Evolutionary conservation across 2,888 invertebrate species (phyloP), one percentile per base, ranked within the genome.

Genomic region (Ormyrus labotus): DNA sequence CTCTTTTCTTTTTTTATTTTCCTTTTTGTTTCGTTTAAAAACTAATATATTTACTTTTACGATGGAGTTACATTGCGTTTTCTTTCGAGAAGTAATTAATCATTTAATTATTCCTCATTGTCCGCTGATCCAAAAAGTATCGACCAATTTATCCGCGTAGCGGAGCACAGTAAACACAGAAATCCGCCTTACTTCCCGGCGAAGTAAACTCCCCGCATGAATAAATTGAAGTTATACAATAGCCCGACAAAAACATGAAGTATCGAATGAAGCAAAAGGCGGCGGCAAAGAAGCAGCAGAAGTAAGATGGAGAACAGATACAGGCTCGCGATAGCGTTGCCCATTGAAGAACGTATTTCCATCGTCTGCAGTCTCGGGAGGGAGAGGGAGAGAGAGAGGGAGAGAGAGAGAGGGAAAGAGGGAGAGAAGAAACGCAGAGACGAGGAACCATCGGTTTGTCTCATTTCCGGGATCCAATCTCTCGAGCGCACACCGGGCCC

Each of bases 401-500:
- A 78, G 11, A 67, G 11, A 58, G 58, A 67, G 3, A 5, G 70
- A 19, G 50, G 53, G 53, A 11, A 64, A 65, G 60, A 70, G 53
- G 60, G 47, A 64, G 19, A 11, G 5, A 69, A 81, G 79, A 78
- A 80, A 84, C 84, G 83, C 67, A 65, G 47, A 78, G 75, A 79
- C 55, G 85, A 87, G 85, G 85, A 85, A 86, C 87, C 88, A 86
- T 88, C 87, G 88, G 88, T 89, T 88, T 88, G 87, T 89, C 89
- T 89, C 89, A 89, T 90, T 90, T 90, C 89, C 88, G 87, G 88
- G 85, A 89, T 89, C 88, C 88, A 89, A 89, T 88, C 88, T 89
- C 86, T 86, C 85, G 78, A 70, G 78, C 34, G 34, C 68, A 58
- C 74, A 73, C 34, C 63, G 70, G 55, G 58, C 51, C 57, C 63